Conservation (phyloP, 2,113 vertebrate species). For the Nymphicus hollandicus region DNA sequence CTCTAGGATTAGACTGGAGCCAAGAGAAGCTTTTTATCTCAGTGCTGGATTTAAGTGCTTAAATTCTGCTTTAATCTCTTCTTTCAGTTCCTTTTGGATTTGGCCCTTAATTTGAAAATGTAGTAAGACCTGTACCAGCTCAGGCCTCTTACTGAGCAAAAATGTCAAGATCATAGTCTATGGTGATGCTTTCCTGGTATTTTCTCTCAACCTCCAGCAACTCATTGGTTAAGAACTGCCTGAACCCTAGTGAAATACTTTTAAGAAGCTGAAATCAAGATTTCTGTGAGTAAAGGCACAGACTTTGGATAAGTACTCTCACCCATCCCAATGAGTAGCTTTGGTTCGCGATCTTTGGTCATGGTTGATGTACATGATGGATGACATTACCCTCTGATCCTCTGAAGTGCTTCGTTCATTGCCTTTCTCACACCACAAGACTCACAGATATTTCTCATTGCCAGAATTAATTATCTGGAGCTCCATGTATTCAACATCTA, state of each 20-base stretch:
- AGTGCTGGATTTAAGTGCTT: not conserved
- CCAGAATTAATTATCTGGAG: not conserved
- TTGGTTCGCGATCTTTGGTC: not conserved
- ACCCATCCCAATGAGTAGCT: not conserved
- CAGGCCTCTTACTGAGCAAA: not conserved
- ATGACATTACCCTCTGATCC: not conserved
- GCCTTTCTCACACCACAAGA: not conserved
- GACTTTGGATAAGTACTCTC: not conserved
- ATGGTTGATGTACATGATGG: not conserved
- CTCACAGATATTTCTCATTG: not conserved
- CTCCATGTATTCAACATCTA: not conserved
- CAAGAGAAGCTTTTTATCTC: not conserved
- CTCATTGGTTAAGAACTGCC: not conserved
- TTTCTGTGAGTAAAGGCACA: not conserved
- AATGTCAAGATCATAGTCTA: not conserved
- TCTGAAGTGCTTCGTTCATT: not conserved
- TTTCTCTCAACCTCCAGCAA: not conserved
- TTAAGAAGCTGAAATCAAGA: not conserved
- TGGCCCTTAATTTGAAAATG: not conserved
- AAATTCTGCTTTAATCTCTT: not conserved
- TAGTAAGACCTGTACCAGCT: not conserved
- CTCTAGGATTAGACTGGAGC: not conserved
- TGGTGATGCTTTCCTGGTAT: not conserved
- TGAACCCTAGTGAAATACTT: not conserved
- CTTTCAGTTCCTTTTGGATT: not conserved